Evolutionary conservation across 2,113 vertebrate genomes (phyloP).

Genomic region (Upupa epops): DNA sequence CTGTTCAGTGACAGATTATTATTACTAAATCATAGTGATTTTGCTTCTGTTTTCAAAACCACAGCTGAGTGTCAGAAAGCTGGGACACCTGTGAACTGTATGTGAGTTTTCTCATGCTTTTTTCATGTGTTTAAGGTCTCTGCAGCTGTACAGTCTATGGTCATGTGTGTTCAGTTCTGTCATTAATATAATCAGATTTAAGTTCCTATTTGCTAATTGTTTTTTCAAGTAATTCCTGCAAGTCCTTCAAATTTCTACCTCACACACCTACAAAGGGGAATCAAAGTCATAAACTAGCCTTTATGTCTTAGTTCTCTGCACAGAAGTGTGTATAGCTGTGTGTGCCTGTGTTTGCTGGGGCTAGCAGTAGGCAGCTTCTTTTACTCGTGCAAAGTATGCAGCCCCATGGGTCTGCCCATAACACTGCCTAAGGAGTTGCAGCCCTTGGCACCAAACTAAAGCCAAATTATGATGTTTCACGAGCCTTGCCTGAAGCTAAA

Average conservation of each 20-base stretch:
- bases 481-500: background rate
- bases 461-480: background rate
- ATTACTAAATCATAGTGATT: background rate
- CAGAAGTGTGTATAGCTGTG: background rate
- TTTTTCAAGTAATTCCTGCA: background rate
- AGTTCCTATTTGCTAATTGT: background rate
- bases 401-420: fast-evolving
- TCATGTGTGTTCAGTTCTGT: background rate
- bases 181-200: background rate
- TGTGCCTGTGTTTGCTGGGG: background rate
- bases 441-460: background rate
- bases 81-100: background rate
- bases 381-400: background rate
- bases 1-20: background rate
- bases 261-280: background rate
- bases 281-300: background rate
- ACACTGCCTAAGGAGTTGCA: fast-evolving
- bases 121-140: background rate
- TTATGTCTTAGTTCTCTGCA: background rate
- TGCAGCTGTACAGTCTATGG: background rate
- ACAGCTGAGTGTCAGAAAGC: background rate
- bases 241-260: background rate
- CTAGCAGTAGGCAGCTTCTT: background rate
- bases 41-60: background rate
- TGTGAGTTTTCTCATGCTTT: background rate